Evolutionary conservation across 2,888 invertebrate species (phyloP).

Genomic region (Pyrrhia umbra): DNA sequence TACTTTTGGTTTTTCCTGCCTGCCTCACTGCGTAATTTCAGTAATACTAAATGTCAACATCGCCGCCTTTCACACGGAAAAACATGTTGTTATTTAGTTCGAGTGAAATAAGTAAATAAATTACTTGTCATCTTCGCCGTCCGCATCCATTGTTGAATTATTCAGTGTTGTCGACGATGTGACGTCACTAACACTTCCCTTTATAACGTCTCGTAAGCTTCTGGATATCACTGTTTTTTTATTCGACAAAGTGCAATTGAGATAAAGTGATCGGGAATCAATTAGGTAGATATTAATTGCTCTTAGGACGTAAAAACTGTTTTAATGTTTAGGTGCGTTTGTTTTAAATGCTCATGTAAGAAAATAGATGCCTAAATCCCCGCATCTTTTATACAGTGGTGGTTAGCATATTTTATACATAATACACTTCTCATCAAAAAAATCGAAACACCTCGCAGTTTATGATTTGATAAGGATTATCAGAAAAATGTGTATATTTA

Average conservation of each 20-base stretch:
- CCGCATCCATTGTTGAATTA: constrained; percentile 42
- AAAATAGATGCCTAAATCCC: too few species aligned
- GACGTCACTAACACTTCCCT: constrained; percentile 21
- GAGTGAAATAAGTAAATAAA: constrained; percentile 23
- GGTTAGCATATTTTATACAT: too few species aligned
- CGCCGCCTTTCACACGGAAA: background rate
- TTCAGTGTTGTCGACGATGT: constrained; percentile 41
- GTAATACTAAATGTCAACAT: background rate
- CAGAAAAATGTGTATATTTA: too few species aligned
- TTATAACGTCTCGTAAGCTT: constrained; percentile 16
- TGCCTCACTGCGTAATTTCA: background rate
- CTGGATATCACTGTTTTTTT: constrained; percentile 20
- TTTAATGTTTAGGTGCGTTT: too few species aligned
- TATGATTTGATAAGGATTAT: too few species aligned
- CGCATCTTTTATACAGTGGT: too few species aligned
- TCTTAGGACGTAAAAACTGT: too few species aligned
- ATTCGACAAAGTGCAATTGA: constrained; percentile 12
- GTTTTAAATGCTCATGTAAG: too few species aligned
- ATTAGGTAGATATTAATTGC: background rate
- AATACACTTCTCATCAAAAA: too few species aligned
- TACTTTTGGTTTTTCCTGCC: too few species aligned
- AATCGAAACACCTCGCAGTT: too few species aligned
- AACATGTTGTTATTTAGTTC: constrained; percentile 22
- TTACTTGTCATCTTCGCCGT: constrained; percentile 24
- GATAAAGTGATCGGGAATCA: background rate